phyloP scores from a whole-genome alignment of 2,888 invertebrate species.

The Tipula helvola region DNA sequence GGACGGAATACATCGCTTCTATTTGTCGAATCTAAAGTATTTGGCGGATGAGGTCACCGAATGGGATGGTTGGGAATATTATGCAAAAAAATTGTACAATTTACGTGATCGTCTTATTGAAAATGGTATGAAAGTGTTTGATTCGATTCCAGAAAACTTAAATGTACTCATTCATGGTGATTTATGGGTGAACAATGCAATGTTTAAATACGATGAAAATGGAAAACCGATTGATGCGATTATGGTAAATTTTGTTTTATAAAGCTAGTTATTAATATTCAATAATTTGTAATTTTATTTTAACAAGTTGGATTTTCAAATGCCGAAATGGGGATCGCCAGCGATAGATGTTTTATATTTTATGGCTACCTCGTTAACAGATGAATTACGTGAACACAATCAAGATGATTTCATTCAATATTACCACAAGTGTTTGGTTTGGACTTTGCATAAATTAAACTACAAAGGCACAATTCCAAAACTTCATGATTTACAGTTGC shows the following conservation, averaged over 20 bases:
- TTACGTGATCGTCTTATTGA: not conserved
- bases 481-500: slow-evolving; percentile 25
- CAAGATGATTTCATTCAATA: slow-evolving; percentile 29
- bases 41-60: not conserved
- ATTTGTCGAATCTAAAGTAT: slow-evolving; percentile 1
- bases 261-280: not conserved
- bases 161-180: slow-evolving; percentile 35
- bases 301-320: slow-evolving; percentile 16
- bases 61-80: slow-evolving; percentile 8
- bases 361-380: slow-evolving; percentile 28
- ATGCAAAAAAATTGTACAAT: slow-evolving; percentile 11
- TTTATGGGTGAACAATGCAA: slow-evolving; percentile 33
- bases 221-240: slow-evolving; percentile 11
- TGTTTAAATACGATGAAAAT: slow-evolving; percentile 25
- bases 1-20: not conserved
- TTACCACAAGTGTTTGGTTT: slow-evolving; percentile 24
- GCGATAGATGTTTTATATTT: slow-evolving; percentile 18
- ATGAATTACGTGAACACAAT: slow-evolving; percentile 25
- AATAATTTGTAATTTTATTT: not conserved
- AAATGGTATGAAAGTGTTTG: slow-evolving; percentile 7
- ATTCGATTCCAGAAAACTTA: not conserved
- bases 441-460: slow-evolving; percentile 23
- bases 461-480: slow-evolving; percentile 27
- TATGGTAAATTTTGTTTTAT: slow-evolving; percentile 11
- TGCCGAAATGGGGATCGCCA: slow-evolving; percentile 15